Evolutionary conservation across 2,888 invertebrate species (phyloP).

Genomic region (Onthophagus sagittarius): DNA sequence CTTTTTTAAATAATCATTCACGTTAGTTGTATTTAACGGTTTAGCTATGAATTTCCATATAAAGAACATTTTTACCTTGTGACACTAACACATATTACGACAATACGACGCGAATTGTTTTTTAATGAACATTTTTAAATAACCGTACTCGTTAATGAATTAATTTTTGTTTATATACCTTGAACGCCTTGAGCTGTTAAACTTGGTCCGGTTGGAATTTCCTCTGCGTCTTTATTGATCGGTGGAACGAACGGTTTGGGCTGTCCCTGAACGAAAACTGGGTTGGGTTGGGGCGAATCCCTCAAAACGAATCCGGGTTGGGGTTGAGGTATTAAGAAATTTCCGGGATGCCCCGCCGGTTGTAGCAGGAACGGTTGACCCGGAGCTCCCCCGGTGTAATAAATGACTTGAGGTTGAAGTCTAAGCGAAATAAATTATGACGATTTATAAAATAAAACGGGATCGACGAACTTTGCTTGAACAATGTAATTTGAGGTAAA

Average conservation of each 20-base stretch:
- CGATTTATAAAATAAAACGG: neutral
- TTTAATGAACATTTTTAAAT: neutral
- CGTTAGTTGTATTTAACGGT: neutral
- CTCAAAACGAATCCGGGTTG: conserved; percentile 30
- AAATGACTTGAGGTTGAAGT: conserved; percentile 41
- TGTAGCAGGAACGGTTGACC: conserved; percentile 43
- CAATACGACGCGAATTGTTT: neutral
- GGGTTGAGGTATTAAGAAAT: conserved; percentile 39
- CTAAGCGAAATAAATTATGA: conserved; percentile 28
- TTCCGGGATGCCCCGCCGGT: conserved; percentile 37
- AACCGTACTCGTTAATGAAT: neutral
- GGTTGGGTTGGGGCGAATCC: conserved; percentile 27
- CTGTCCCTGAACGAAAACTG: conserved; percentile 38
- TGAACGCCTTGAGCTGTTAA: conserved; percentile 19
- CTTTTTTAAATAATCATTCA: neutral
- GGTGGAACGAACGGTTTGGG: conserved; percentile 42
- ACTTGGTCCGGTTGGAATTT: conserved; percentile 43
- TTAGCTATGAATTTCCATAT: neutral
- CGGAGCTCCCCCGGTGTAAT: conserved; percentile 36
- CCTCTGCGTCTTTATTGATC: conserved; percentile 46
- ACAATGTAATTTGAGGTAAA: neutral
- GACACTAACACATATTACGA: neutral
- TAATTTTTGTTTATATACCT: neutral
- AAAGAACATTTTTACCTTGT: neutral
- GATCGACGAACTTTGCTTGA: neutral